Conservation (phyloP, 2,113 vertebrate species). For the Heloderma charlesbogerti region DNA sequence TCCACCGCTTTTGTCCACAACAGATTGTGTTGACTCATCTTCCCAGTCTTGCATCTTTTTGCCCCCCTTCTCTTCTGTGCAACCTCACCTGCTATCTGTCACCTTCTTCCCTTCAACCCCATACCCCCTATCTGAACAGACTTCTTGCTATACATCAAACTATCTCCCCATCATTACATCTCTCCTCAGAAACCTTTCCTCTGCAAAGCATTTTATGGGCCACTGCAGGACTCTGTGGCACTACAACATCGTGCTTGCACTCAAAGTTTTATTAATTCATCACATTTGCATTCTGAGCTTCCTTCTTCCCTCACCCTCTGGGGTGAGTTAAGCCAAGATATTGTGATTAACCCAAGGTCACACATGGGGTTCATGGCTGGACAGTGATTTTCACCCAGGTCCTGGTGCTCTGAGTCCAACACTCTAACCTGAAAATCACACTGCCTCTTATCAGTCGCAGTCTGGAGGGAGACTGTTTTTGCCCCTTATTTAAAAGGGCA, state of each 20-base stretch:
- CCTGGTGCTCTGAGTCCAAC: not conserved
- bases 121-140: not conserved
- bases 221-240: not conserved
- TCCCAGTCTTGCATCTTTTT: not conserved
- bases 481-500: not conserved
- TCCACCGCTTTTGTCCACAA: not conserved
- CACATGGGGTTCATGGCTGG: not conserved
- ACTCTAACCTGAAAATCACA: not conserved
- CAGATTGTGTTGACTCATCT: not conserved
- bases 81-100: not conserved
- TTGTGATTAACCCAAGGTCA: not conserved
- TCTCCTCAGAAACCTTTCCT: not conserved
- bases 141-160: not conserved
- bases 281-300: not conserved
- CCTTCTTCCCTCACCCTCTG: not conserved
- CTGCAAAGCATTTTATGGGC: not conserved
- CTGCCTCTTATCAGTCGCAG: not conserved
- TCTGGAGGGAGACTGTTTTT: not conserved
- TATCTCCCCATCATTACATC: not conserved
- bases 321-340: not conserved
- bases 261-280: not conserved
- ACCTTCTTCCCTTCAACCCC: not conserved
- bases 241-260: not conserved
- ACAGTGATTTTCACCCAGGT: not conserved
- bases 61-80: too few species aligned